Percentiles rank a stretch among this genome's conserved stretches.
phyloP scores from a whole-genome alignment of 1,140 invertebrate species.

The Pseudomyrmex flavicornis region DNA sequence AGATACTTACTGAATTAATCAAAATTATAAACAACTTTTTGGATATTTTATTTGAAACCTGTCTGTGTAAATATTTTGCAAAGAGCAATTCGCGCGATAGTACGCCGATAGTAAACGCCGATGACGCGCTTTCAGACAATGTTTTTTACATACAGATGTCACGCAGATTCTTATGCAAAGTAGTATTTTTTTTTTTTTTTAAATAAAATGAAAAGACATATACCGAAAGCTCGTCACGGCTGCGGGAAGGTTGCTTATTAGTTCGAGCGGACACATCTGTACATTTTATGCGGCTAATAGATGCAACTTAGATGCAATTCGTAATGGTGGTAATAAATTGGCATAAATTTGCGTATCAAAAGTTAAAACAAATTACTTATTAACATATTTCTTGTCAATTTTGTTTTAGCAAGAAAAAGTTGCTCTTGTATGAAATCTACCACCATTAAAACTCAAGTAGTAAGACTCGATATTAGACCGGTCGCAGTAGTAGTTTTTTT shows the following conservation, averaged over 20 bases:
- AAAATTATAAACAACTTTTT: background rate
- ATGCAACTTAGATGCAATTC: constrained; percentile 57
- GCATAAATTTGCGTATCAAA: background rate
- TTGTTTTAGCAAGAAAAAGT: background rate
- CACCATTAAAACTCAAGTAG: constrained; percentile 33
- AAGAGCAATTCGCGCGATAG: constrained; percentile 37
- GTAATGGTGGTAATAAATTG: constrained; percentile 67
- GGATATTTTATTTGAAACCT: constrained; percentile 31
- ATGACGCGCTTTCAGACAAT: constrained; percentile 2
- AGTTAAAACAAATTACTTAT: background rate
- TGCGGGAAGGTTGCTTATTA: constrained; percentile 66
- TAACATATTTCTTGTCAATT: constrained; percentile 23
- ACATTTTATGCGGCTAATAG: constrained; percentile 53
- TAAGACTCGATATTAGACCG: constrained; percentile 26
- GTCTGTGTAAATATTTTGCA: constrained; percentile 56
- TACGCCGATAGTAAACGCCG: constrained; percentile 17
- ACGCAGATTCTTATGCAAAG: constrained; percentile 24
- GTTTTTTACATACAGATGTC: constrained; percentile 3
- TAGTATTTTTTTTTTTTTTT: background rate
- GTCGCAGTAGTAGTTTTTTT: constrained; percentile 14
- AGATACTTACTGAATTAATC: background rate
- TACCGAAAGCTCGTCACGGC: constrained; percentile 2
- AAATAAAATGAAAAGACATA: background rate
- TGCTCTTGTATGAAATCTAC: constrained; percentile 31
- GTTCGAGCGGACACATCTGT: constrained; percentile 71